phyloP scores from a whole-genome alignment of 2,888 invertebrate species.

The Iphiclides podalirius region DNA sequence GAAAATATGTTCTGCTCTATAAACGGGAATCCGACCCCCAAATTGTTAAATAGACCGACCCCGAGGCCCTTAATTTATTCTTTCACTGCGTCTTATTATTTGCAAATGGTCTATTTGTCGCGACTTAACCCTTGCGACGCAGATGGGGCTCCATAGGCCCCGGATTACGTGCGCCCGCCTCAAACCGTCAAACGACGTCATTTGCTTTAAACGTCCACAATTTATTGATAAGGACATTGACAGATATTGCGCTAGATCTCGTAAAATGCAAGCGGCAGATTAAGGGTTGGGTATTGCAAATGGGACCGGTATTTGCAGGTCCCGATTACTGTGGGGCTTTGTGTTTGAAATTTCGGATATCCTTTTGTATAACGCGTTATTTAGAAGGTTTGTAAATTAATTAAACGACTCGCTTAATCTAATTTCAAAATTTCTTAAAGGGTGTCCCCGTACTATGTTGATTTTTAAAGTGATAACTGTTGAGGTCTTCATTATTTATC shows the following conservation, averaged over 20 bases:
- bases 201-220: constrained; percentile 70
- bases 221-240: constrained; percentile 80
- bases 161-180: constrained; percentile 68
- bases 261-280: constrained; percentile 76
- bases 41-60: constrained; percentile 38
- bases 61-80: constrained; percentile 71
- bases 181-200: constrained; percentile 75
- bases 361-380: too few relatives aligned
- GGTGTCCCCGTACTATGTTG: too few relatives aligned
- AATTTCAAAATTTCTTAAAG: too few relatives aligned
- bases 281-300: constrained; percentile 74
- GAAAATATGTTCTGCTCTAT: constrained; percentile 15
- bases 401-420: too few relatives aligned
- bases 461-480: too few relatives aligned
- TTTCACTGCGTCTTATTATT: constrained; percentile 80
- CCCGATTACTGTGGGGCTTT: constrained; percentile 58
- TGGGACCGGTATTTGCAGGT: constrained; percentile 63
- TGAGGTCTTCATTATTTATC: too few relatives aligned
- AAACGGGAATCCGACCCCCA: constrained; percentile 29
- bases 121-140: constrained; percentile 76
- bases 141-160: constrained; percentile 72
- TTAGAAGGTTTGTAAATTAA: constrained; percentile 37
- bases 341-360: constrained; percentile 44
- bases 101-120: constrained; percentile 80
- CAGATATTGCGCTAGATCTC: constrained; percentile 73